Conservation (phyloP, 2,888 invertebrate genomes). For the Myopa testacea region DNA sequence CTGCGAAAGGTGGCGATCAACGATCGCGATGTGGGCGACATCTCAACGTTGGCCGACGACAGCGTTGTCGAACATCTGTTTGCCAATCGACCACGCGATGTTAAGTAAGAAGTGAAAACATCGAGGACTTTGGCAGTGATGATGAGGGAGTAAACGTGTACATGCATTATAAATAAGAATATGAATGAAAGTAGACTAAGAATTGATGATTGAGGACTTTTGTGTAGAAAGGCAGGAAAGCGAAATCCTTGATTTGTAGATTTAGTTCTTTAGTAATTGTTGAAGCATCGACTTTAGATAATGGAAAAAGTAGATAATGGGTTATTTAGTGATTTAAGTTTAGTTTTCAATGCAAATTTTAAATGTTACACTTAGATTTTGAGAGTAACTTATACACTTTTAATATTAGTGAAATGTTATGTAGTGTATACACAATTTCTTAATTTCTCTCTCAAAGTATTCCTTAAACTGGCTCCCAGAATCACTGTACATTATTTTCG, state of each 20-base stretch:
- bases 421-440: no score
- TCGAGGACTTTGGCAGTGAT: not conserved
- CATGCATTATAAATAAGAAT: no score
- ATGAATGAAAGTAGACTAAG: not conserved
- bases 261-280: not conserved
- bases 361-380: no score
- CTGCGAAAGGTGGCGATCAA: slow-evolving; percentile 92
- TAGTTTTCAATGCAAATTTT: no score
- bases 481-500: no score
- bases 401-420: no score
- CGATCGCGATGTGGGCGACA: slow-evolving; percentile 91
- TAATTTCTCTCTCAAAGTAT: no score
- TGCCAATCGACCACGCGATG: slow-evolving; percentile 74
- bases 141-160: no score
- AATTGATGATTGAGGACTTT: not conserved
- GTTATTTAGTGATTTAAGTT: no score
- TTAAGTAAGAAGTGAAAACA: slow-evolving; percentile 55
- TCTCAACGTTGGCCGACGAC: slow-evolving; percentile 93
- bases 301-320: no score
- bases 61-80: slow-evolving; percentile 86
- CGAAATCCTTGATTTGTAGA: not conserved
- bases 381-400: no score
- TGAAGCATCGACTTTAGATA: not conserved
- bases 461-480: no score
- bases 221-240: not conserved